Conservation (phyloP, 2,888 invertebrate genomes). For the Caenorhabditis macrosperma region DNA sequence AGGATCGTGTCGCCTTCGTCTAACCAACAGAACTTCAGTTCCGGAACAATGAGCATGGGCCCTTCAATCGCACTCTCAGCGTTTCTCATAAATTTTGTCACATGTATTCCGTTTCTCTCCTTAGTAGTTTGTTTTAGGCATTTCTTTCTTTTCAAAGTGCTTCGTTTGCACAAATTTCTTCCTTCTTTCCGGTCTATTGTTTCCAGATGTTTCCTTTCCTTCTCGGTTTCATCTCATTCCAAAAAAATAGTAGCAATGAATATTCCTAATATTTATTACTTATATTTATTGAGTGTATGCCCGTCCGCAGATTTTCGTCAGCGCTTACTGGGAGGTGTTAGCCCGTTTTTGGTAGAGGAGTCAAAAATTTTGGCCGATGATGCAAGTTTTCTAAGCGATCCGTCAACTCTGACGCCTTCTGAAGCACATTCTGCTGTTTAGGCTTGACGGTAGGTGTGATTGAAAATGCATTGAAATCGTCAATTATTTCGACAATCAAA, state of each 20-base stretch:
- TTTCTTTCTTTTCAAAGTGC: background rate
- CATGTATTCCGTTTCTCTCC: constrained; percentile 7
- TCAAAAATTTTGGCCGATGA: too few relatives aligned
- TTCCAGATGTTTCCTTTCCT: background rate
- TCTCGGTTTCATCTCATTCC: background rate
- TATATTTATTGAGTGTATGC: too few relatives aligned
- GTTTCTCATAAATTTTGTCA: constrained; percentile 12
- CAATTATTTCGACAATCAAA: too few relatives aligned
- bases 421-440: too few relatives aligned
- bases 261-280: too few relatives aligned
- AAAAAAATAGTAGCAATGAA: background rate
- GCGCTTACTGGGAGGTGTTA: too few relatives aligned
- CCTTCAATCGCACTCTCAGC: background rate
- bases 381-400: too few relatives aligned
- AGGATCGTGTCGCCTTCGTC: constrained; percentile 61
- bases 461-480: too few relatives aligned
- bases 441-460: too few relatives aligned
- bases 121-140: constrained; percentile 13
- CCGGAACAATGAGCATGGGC: constrained; percentile 11
- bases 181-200: background rate
- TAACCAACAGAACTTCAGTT: constrained; percentile 12
- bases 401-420: too few relatives aligned
- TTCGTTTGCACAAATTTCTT: background rate
- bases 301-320: too few relatives aligned
- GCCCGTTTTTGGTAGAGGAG: too few relatives aligned